These are phyloP conservation scores for Rhagonycha lutea DNA, from an alignment of 2,888 invertebrate species.

Conservation along the genomic window DNA sequence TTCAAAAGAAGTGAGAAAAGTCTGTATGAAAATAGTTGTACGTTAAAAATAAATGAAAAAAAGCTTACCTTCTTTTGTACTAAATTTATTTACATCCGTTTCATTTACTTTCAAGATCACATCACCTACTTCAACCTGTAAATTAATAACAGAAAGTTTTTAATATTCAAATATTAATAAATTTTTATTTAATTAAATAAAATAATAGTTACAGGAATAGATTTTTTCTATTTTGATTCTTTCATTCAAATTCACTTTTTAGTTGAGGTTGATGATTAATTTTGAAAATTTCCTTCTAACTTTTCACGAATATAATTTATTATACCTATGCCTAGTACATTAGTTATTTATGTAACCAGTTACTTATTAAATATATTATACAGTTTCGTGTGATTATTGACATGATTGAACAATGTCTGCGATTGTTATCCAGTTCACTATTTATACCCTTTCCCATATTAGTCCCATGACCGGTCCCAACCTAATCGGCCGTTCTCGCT, in stretches of 20 bases:
- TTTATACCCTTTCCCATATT: too few species aligned
- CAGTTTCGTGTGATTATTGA: too few species aligned
- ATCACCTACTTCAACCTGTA: slow-evolving; percentile 92
- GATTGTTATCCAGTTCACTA: too few species aligned
- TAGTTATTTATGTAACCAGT: too few species aligned
- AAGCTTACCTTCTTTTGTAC: slow-evolving; percentile 86
- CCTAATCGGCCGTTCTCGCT: too few species aligned
- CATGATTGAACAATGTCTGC: too few species aligned
- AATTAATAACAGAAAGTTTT: slow-evolving; percentile 45
- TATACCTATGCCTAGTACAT: too few species aligned
- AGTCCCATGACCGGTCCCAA: too few species aligned
- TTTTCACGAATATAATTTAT: neutral
- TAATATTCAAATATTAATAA: neutral
- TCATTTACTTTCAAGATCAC: slow-evolving; percentile 92
- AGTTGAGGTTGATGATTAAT: neutral
- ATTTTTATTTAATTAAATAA: neutral
- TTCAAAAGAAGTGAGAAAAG: neutral
- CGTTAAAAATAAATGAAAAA: neutral
- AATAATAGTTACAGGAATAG: neutral
- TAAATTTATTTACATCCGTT: slow-evolving; percentile 89
- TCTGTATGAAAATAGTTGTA: neutral
- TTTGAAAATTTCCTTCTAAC: neutral
- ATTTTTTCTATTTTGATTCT: neutral
- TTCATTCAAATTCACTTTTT: neutral
- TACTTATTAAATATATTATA: too few species aligned